Conservation (phyloP, 2,888 invertebrate genomes). For the Caenorhabditis angaria region DNA sequence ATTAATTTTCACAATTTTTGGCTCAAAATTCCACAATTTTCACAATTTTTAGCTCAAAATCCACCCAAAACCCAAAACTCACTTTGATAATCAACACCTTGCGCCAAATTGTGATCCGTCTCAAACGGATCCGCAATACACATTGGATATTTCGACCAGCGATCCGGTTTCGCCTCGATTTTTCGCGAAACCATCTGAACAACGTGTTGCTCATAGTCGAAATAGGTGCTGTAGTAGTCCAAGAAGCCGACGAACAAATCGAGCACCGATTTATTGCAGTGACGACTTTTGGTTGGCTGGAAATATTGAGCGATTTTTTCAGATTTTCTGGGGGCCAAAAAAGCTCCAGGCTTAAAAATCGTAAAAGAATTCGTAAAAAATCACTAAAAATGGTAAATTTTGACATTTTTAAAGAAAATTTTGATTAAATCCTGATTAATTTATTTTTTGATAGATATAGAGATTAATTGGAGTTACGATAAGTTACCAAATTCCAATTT, state of each 20-base stretch:
- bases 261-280: slow-evolving; percentile 31
- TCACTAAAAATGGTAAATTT: too few relatives aligned
- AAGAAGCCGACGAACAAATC: slow-evolving; percentile 70
- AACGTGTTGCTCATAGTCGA: slow-evolving; percentile 39
- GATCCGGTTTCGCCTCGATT: slow-evolving; percentile 74
- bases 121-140: slow-evolving; percentile 79
- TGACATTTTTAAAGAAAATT: too few relatives aligned
- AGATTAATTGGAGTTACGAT: too few relatives aligned
- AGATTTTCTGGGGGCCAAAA: too few relatives aligned
- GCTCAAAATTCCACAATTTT: too few relatives aligned
- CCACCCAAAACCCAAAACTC: slow-evolving; percentile 21
- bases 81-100: slow-evolving; percentile 73
- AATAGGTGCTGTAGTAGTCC: slow-evolving; percentile 75
- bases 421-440: too few relatives aligned
- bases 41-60: too few relatives aligned
- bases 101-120: slow-evolving; percentile 77
- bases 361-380: too few relatives aligned
- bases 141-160: slow-evolving; percentile 75
- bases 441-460: too few relatives aligned
- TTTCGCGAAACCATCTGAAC: slow-evolving; percentile 41
- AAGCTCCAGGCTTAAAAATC: too few relatives aligned
- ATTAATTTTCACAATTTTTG: too few relatives aligned
- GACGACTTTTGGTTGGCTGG: slow-evolving; percentile 20
- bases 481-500: not conserved
- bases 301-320: too few relatives aligned